A percentile compares a stretch with the other conserved stretches of the same genome.
Evolutionary conservation across 2,888 invertebrate genomes (phyloP).

Genomic region (Oligia latruncula): DNA sequence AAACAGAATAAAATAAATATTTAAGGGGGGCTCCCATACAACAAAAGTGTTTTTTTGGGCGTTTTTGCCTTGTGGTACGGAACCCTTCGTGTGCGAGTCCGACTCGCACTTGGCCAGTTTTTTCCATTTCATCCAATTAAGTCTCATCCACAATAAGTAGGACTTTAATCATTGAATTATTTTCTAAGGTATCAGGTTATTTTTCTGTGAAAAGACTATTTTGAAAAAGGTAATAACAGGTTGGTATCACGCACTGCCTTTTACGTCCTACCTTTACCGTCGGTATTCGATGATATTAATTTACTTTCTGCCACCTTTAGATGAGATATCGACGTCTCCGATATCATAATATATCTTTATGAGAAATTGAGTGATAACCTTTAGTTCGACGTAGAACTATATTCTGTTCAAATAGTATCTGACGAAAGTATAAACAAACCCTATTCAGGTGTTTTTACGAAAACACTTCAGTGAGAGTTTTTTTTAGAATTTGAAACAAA

Average conservation of each 20-base stretch:
- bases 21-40: too few relatives aligned
- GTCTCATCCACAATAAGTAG: background rate
- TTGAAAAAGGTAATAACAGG: background rate
- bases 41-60: too few relatives aligned
- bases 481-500: background rate
- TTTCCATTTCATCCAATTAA: background rate
- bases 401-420: background rate
- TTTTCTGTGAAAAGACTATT: background rate
- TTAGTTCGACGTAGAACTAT: constrained; percentile 4
- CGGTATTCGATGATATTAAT: constrained; percentile 39
- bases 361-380: constrained; percentile 36
- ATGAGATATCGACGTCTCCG: constrained; percentile 40
- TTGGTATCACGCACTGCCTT: background rate
- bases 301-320: constrained; percentile 36
- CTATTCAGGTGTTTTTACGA: background rate
- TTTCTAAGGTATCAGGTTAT: background rate
- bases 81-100: too few relatives aligned
- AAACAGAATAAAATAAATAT: too few relatives aligned
- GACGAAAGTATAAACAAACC: background rate
- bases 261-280: constrained; percentile 36
- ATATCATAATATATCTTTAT: constrained; percentile 17
- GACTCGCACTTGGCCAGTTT: too few relatives aligned
- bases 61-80: too few relatives aligned
- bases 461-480: too few relatives aligned
- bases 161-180: background rate